Evolutionary conservation across 2,888 invertebrate genomes (phyloP).

Genomic region (Meloe dianella): DNA sequence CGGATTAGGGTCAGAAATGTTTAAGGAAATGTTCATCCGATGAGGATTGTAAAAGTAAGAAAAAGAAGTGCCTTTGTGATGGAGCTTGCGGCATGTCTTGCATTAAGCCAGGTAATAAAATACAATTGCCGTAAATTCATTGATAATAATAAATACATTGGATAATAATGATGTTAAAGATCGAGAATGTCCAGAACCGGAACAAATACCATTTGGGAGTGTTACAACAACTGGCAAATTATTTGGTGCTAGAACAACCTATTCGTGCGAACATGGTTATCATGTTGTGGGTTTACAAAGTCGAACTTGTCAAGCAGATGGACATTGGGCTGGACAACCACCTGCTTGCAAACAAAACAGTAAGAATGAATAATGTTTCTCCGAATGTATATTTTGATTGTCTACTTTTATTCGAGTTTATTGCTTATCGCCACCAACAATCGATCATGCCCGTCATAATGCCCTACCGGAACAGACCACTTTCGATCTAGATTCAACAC

Average conservation of each 20-base stretch:
- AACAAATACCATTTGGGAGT: slow-evolving; percentile 77
- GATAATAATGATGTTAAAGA: slow-evolving; percentile 61
- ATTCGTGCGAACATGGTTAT: slow-evolving; percentile 87
- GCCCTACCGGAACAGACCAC: slow-evolving; percentile 85
- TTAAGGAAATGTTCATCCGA: slow-evolving; percentile 91
- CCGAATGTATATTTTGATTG: neutral
- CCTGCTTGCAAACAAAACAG: slow-evolving; percentile 87
- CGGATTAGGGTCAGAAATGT: slow-evolving; percentile 80
- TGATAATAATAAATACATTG: too few relatives aligned
- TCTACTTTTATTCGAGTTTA: slow-evolving; percentile 65
- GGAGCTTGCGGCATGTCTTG: slow-evolving; percentile 97
- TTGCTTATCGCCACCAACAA: slow-evolving; percentile 83
- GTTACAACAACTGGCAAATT: slow-evolving; percentile 78
- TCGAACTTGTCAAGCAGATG: slow-evolving; percentile 90
- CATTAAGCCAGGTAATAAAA: slow-evolving; percentile 85
- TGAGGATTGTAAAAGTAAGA: slow-evolving; percentile 95
- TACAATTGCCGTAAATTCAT: neutral
- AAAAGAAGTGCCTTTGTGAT: slow-evolving; percentile 96
- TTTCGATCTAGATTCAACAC: slow-evolving; percentile 87
- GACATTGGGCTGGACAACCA: slow-evolving; percentile 84
- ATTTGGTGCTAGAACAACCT: slow-evolving; percentile 83
- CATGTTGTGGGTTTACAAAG: slow-evolving; percentile 86
- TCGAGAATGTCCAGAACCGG: slow-evolving; percentile 83
- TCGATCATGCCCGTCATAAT: slow-evolving; percentile 87
- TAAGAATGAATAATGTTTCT: slow-evolving; percentile 56